Evolutionary conservation across 1,140 invertebrate genomes (phyloP).

Genomic region (Liolophura sinensis): DNA sequence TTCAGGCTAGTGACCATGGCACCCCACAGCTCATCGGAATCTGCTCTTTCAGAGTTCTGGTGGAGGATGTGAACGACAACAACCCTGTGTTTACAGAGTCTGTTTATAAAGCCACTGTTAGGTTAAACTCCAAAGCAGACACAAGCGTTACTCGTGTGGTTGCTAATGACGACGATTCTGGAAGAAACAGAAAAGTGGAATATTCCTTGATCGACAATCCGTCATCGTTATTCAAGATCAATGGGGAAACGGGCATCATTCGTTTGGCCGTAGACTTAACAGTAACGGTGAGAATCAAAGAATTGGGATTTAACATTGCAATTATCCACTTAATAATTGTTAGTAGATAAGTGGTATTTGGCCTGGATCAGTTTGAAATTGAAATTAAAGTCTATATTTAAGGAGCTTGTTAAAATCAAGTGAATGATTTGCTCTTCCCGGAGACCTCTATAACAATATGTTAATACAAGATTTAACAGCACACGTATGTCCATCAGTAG

Average conservation of each 20-base stretch:
- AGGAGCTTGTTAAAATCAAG: too few species aligned
- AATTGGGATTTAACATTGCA: too few species aligned
- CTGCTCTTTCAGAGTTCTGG: slow-evolving; percentile 75
- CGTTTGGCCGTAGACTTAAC: slow-evolving; percentile 1
- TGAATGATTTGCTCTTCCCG: too few species aligned
- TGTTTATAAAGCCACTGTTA: slow-evolving; percentile 75
- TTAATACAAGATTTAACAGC: too few species aligned
- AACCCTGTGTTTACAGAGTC: slow-evolving; percentile 24
- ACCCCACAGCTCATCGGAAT: slow-evolving; percentile 3
- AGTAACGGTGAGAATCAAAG: too few species aligned
- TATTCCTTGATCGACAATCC: slow-evolving; percentile 24
- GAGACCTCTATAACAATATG: too few species aligned
- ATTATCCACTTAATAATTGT: too few species aligned
- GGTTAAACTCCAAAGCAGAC: slow-evolving; percentile 67
- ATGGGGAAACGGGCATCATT: slow-evolving; percentile 32
- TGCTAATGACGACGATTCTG: slow-evolving; percentile 73
- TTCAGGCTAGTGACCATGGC: slow-evolving; percentile 5
- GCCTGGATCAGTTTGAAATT: too few species aligned
- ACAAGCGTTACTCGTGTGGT: slow-evolving; percentile 91
- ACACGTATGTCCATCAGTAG: too few species aligned
- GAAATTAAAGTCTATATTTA: too few species aligned
- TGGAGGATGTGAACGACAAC: slow-evolving; percentile 91
- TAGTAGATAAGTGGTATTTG: too few species aligned
- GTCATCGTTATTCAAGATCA: slow-evolving; percentile 27
- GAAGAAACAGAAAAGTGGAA: slow-evolving; percentile 36